These are phyloP conservation scores for Parochlus steinenii DNA, from an alignment of 2,888 invertebrate genomes.

Conservation along the genomic window DNA sequence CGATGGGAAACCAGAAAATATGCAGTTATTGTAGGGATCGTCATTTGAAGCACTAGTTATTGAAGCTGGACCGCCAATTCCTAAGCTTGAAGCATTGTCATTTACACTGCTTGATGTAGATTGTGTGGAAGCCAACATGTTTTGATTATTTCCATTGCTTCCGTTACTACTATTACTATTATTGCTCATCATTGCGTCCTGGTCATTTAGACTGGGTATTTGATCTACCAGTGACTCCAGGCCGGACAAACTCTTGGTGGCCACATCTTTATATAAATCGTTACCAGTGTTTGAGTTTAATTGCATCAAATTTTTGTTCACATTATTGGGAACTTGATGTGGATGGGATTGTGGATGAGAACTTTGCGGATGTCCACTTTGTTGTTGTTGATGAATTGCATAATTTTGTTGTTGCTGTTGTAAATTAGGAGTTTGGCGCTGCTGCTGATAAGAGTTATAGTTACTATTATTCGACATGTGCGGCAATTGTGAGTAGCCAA, in stretches of 20 bases:
- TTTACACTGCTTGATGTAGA: constrained; percentile 1
- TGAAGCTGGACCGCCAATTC: constrained; percentile 27
- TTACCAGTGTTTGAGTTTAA: constrained; percentile 13
- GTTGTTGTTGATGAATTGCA: constrained; percentile 17
- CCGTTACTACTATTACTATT: constrained; percentile 16
- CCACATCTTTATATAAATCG: constrained; percentile 40
- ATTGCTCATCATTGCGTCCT: constrained; percentile 26
- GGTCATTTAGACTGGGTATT: constrained; percentile 75
- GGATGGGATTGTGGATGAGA: constrained; percentile 4
- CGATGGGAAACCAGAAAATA: constrained; percentile 33
- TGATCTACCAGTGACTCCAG: constrained; percentile 80
- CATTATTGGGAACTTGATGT: constrained; percentile 15
- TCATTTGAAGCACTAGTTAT: constrained; percentile 18
- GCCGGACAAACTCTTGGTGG: constrained; percentile 73
- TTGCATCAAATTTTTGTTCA: constrained; percentile 15
- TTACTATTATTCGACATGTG: constrained; percentile 3
- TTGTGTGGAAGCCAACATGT: not conserved
- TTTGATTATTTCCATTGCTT: constrained; percentile 10
- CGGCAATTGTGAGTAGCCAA: not conserved
- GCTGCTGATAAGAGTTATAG: constrained; percentile 18
- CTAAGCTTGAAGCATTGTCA: constrained; percentile 5
- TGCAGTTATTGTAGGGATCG: constrained; percentile 14
- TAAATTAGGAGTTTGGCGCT: constrained; percentile 21
- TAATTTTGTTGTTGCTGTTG: constrained; percentile 15
- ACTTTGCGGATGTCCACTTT: constrained; percentile 16